A percentile compares a stretch with the other conserved stretches of the same genome.
phyloP scores from a whole-genome alignment of 2,113 vertebrate genomes.

The Osmerus eperlanus region DNA sequence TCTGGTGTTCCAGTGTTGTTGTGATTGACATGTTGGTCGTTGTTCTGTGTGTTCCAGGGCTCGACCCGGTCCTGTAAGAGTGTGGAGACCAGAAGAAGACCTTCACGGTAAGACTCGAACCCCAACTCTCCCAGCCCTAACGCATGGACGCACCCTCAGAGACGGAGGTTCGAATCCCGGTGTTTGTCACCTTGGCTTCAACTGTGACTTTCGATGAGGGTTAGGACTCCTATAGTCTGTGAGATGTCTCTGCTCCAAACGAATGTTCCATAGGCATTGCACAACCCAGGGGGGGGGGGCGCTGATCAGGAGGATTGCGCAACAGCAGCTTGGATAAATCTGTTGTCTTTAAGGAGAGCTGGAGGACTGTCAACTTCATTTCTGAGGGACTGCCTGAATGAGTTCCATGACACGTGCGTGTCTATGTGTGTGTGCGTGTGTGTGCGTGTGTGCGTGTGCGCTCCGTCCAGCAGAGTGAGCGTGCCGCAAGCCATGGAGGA shows the following conservation, averaged over 20 bases:
- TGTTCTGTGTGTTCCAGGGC: conserved; percentile 65
- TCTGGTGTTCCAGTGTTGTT: background rate
- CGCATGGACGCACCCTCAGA: background rate
- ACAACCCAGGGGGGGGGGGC: background rate
- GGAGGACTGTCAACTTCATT: background rate
- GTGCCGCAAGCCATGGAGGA: conserved; percentile 83
- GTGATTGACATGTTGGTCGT: no score
- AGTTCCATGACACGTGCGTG: background rate
- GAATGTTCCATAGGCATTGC: no score
- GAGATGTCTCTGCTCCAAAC: no score
- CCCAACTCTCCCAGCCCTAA: no score
- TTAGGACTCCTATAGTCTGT: no score
- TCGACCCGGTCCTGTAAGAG: conserved; percentile 83
- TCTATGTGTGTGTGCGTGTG: background rate
- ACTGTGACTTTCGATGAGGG: no score
- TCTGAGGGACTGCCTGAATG: background rate
- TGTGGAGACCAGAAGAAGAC: conserved; percentile 77
- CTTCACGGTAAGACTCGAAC: conserved; percentile 74
- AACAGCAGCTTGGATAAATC: background rate
- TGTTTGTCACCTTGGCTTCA: no score
- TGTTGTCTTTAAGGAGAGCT: background rate
- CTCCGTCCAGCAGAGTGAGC: conserved; percentile 71
- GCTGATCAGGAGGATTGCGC: background rate
- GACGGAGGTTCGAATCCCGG: background rate
- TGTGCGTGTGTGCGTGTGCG: no score